phyloP scores from a whole-genome alignment of 2,888 invertebrate species.

The Cenopis cana region DNA sequence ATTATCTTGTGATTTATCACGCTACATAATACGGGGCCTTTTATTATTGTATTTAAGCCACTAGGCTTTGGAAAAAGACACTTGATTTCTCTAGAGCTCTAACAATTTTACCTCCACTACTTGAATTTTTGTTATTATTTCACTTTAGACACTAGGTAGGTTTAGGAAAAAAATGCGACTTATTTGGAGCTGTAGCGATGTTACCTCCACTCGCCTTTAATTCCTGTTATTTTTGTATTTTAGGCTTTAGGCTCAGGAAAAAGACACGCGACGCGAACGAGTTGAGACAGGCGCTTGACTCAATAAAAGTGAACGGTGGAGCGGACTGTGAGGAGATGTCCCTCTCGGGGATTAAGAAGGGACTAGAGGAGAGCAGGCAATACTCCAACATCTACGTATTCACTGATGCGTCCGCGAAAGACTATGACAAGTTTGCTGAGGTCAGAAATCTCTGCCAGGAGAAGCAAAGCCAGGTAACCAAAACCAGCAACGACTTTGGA shows the following conservation, averaged over 20 bases:
- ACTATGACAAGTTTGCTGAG: constrained; percentile 40
- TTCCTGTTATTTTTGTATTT: neutral
- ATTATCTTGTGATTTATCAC: no score
- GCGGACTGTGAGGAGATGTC: constrained; percentile 53
- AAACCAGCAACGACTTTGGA: neutral
- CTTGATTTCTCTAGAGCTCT: no score
- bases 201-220: neutral
- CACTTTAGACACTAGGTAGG: no score
- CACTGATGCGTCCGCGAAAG: constrained; percentile 58
- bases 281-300: constrained; percentile 16
- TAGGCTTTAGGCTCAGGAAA: neutral
- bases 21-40: no score
- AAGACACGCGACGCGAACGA: constrained; percentile 17
- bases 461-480: constrained; percentile 48
- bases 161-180: no score
- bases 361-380: constrained; percentile 50
- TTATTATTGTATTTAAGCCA: no score
- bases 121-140: no score
- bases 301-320: constrained; percentile 10
- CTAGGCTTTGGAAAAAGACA: no score
- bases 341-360: constrained; percentile 52
- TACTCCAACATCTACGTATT: constrained; percentile 56
- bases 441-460: constrained; percentile 52
- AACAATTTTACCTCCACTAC: no score
- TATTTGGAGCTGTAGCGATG: neutral